Evolutionary conservation across 2,888 invertebrate genomes (phyloP).

Genomic region (Eucera pruinosa): DNA sequence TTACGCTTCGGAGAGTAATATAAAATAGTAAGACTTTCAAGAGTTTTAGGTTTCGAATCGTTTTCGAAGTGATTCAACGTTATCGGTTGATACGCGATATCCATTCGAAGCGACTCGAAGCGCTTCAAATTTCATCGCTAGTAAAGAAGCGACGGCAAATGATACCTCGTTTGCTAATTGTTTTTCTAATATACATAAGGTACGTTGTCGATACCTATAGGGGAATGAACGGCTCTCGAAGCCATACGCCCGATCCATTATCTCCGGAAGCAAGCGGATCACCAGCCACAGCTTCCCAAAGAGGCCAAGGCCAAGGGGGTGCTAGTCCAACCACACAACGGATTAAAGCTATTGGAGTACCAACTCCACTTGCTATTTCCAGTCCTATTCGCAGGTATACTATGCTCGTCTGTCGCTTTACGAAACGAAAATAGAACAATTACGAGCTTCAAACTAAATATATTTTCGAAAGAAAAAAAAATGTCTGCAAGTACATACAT

Average conservation of each 20-base stretch:
- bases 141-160: background rate
- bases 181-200: slow-evolving; percentile 53
- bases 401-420: slow-evolving; percentile 7
- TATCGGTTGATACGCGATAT: too few species aligned
- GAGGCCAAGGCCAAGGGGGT: slow-evolving; percentile 85
- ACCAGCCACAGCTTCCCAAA: slow-evolving; percentile 77
- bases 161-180: slow-evolving; percentile 26
- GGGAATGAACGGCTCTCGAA: slow-evolving; percentile 88
- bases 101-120: too few species aligned
- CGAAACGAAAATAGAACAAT: slow-evolving; percentile 28
- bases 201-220: slow-evolving; percentile 78
- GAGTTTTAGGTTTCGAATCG: too few species aligned
- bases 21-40: too few species aligned
- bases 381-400: slow-evolving; percentile 94
- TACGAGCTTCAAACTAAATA: slow-evolving; percentile 24
- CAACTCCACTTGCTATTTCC: slow-evolving; percentile 94
- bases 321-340: slow-evolving; percentile 95
- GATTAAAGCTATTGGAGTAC: slow-evolving; percentile 95
- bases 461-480: slow-evolving; percentile 18
- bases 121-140: too few species aligned
- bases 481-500: slow-evolving; percentile 32
- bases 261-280: slow-evolving; percentile 87
- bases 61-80: too few species aligned
- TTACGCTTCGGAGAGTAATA: too few species aligned
- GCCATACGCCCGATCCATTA: slow-evolving; percentile 87